Evolutionary conservation across 2,888 invertebrate genomes (phyloP).

Genomic region (Caenorhabditis imperialis): DNA sequence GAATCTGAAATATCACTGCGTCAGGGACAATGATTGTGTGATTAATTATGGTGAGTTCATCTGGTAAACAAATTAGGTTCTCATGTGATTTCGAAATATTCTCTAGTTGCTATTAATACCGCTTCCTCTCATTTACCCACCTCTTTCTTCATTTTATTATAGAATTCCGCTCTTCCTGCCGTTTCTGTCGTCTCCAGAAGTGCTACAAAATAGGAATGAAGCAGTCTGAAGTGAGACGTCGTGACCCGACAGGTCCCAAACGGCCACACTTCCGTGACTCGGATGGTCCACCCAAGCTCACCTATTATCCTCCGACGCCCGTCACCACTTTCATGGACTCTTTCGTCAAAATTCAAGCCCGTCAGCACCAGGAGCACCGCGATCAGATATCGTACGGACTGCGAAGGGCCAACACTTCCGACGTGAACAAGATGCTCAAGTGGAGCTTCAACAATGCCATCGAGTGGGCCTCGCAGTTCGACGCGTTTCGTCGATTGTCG

Average conservation of each 20-base stretch:
- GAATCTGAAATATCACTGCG: slow-evolving; percentile 48
- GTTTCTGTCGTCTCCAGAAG: slow-evolving; percentile 54
- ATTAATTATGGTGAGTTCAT: slow-evolving; percentile 46
- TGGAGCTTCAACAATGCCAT: slow-evolving; percentile 53
- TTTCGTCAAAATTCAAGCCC: slow-evolving; percentile 12
- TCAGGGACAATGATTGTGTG: slow-evolving; percentile 45
- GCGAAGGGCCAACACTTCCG: slow-evolving; percentile 53
- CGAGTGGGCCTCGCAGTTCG: slow-evolving; percentile 61
- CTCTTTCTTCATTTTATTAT: no score
- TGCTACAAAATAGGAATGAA: slow-evolving; percentile 54
- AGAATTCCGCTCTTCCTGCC: slow-evolving; percentile 58
- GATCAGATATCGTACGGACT: neutral
- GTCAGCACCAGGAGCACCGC: slow-evolving; percentile 9
- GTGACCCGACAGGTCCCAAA: slow-evolving; percentile 52
- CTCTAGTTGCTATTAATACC: no score
- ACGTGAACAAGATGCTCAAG: slow-evolving; percentile 61
- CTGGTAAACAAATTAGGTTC: neutral
- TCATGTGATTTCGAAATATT: neutral
- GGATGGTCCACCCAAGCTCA: no score
- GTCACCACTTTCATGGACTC: slow-evolving; percentile 8
- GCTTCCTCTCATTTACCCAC: no score
- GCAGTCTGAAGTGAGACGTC: slow-evolving; percentile 46
- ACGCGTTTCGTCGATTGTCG: slow-evolving; percentile 41
- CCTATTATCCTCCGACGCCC: no score
- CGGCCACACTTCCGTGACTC: neutral